These are phyloP conservation scores for Drosophila azteca DNA, from an alignment of 1,140 invertebrate genomes.

Conservation along the genomic window DNA sequence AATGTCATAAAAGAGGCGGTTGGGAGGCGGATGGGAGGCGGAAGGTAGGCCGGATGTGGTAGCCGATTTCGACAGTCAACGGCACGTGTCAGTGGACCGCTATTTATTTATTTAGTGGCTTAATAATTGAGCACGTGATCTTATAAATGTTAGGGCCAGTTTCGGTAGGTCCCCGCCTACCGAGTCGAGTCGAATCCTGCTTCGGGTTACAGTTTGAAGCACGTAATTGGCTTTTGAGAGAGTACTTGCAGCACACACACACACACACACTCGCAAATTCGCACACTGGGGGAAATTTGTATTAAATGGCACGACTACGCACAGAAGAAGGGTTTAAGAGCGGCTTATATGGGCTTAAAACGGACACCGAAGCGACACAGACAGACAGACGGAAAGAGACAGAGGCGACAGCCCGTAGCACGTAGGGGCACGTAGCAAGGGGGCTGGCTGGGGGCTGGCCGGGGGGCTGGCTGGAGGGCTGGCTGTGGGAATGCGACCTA, in stretches of 20 bases:
- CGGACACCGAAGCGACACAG: slow-evolving; percentile 23
- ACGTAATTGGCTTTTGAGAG: slow-evolving; percentile 80
- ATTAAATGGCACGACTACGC: slow-evolving; percentile 63
- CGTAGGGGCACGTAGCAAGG: slow-evolving; percentile 54
- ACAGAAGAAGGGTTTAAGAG: slow-evolving; percentile 69
- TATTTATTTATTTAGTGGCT: slow-evolving; percentile 81
- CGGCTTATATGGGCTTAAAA: slow-evolving; percentile 75
- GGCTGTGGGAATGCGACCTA: slow-evolving; percentile 28
- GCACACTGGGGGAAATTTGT: slow-evolving; percentile 65
- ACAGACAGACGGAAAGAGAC: neutral
- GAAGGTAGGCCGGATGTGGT: neutral
- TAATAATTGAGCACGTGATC: slow-evolving; percentile 81
- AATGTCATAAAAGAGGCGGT: slow-evolving; percentile 23
- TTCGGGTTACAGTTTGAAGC: slow-evolving; percentile 52
- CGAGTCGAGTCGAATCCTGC: too few species aligned
- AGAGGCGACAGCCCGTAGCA: slow-evolving; percentile 47
- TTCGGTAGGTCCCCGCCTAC: too few species aligned
- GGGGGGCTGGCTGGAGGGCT: neutral
- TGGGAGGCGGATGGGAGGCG: neutral
- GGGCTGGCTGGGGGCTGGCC: neutral
- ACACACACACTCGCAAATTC: slow-evolving; percentile 31
- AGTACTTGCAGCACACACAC: slow-evolving; percentile 25
- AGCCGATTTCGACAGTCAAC: slow-evolving; percentile 18
- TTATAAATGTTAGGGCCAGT: slow-evolving; percentile 71
- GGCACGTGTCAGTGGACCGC: slow-evolving; percentile 69